These are phyloP conservation scores for Drosophila testacea DNA, from an alignment of 2,888 invertebrate species.

Conservation along the genomic window DNA sequence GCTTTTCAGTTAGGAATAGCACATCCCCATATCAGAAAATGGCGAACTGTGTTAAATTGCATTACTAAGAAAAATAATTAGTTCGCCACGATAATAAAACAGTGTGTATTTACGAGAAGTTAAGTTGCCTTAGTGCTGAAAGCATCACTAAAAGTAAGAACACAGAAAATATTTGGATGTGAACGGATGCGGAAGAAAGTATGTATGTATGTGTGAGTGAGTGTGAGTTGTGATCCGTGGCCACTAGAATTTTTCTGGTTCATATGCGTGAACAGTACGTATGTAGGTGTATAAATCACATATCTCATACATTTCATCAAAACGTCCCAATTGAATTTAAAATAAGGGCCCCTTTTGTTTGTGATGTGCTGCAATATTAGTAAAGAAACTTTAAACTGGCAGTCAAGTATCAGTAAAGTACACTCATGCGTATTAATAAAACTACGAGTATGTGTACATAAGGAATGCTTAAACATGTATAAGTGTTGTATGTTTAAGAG, in stretches of 20 bases:
- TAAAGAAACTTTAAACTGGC: background rate
- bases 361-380: background rate
- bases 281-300: background rate
- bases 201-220: constrained; percentile 10
- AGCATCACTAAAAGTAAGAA: constrained; percentile 9
- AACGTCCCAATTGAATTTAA: background rate
- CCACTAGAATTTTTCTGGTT: constrained; percentile 21
- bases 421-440: background rate
- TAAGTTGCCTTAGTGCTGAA: background rate
- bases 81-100: constrained; percentile 20
- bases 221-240: constrained; percentile 22
- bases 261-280: background rate
- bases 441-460: background rate
- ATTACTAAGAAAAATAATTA: constrained; percentile 34
- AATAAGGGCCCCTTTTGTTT: background rate
- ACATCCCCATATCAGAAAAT: constrained; percentile 44
- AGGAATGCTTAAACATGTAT: constrained; percentile 1
- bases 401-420: background rate
- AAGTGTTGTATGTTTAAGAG: background rate
- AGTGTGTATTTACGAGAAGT: constrained; percentile 21
- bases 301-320: background rate
- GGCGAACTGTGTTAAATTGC: constrained; percentile 55
- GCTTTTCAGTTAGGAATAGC: constrained; percentile 1
- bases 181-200: constrained; percentile 2
- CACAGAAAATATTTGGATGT: background rate